These are phyloP conservation scores for Dexiosoma caninum DNA, from an alignment of 2,888 invertebrate genomes.

Conservation along the genomic window DNA sequence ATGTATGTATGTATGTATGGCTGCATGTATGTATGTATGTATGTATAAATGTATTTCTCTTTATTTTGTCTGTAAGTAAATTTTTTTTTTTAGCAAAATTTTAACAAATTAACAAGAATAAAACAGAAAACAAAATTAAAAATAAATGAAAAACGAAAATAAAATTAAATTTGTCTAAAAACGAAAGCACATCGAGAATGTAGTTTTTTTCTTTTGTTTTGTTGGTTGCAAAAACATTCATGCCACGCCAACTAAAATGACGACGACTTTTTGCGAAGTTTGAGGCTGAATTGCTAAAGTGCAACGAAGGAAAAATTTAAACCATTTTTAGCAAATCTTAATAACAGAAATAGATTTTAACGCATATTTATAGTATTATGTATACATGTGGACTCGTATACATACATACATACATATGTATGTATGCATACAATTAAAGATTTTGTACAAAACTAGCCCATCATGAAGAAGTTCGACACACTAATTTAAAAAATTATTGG, in stretches of 20 bases:
- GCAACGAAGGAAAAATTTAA: neutral
- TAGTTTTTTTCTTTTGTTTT: too few species aligned
- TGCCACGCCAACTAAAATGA: conserved; percentile 46
- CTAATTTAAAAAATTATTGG: too few species aligned
- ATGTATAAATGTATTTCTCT: conserved; percentile 19
- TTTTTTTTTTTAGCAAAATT: conserved; percentile 54
- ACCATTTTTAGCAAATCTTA: neutral
- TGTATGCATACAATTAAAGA: too few species aligned
- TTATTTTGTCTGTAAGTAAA: conserved; percentile 29
- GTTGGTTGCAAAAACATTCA: neutral
- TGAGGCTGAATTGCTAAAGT: neutral
- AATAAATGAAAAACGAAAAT: conserved; percentile 22
- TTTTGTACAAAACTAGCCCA: too few species aligned
- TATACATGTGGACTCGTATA: too few species aligned
- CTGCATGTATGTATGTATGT: neutral
- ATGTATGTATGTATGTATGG: neutral
- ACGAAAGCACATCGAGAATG: conserved; percentile 2
- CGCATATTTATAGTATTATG: too few species aligned
- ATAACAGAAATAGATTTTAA: neutral
- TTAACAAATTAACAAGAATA: conserved; percentile 31
- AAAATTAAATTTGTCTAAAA: conserved; percentile 38
- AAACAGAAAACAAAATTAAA: neutral
- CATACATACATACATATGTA: too few species aligned
- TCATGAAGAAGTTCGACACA: too few species aligned
- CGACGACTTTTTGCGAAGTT: conserved; percentile 44